Conservation (phyloP, 2,888 invertebrate genomes). For the Kryphioiulus occultus region DNA sequence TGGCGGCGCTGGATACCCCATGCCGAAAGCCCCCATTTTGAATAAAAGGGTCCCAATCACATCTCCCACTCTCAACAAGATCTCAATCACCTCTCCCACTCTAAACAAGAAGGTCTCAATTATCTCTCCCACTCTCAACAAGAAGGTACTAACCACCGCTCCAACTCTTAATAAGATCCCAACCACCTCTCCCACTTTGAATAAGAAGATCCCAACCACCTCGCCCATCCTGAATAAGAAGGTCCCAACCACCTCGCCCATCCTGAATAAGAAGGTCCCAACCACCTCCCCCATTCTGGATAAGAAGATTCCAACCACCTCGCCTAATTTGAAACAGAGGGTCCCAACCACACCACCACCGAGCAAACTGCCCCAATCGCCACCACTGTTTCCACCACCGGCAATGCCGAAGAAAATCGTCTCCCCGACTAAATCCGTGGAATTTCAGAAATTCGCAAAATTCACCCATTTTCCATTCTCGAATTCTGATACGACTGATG, state of each 20-base stretch:
- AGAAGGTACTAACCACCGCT: too few species aligned
- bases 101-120: background rate
- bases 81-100: background rate
- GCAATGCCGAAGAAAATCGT: background rate
- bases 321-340: background rate
- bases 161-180: background rate
- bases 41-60: background rate
- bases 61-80: too few species aligned
- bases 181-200: background rate
- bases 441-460: background rate
- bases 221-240: too few species aligned
- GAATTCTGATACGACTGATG: constrained; percentile 27
- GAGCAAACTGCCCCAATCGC: background rate
- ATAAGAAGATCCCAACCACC: background rate
- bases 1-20: background rate
- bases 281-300: too few species aligned
- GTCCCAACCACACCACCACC: background rate
- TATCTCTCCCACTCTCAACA: too few species aligned
- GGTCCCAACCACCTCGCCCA: too few species aligned
- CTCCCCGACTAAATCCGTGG: background rate
- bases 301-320: too few species aligned
- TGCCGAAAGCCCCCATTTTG: background rate
- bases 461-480: background rate
- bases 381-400: background rate
- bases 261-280: too few species aligned